Evolutionary conservation across 2,113 vertebrate species (phyloP).

Genomic region (Pipa parva): DNA sequence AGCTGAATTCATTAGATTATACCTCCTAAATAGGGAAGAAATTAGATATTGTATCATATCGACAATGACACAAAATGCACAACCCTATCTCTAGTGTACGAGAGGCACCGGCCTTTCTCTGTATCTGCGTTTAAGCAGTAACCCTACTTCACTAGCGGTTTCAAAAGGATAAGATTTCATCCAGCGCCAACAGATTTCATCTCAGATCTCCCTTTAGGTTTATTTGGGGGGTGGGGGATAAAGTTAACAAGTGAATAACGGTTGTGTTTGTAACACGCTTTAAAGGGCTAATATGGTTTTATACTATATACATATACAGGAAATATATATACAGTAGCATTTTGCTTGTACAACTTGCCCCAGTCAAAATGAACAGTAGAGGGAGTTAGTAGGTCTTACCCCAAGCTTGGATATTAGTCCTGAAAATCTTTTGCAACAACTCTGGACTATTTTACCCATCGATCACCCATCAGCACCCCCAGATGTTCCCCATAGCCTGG

Average conservation of each 20-base stretch:
- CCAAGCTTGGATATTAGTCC: not conserved
- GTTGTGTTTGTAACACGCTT: slow-evolving; percentile 9
- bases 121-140: not conserved
- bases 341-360: not conserved
- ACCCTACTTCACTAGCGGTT: not conserved
- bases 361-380: not conserved
- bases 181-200: not conserved
- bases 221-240: not conserved
- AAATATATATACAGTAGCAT: not conserved
- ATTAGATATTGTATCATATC: not conserved
- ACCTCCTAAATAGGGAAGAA: too few species aligned
- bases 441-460: not conserved
- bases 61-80: not conserved
- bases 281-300: slow-evolving; percentile 14
- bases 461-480: not conserved
- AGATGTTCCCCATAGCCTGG: not conserved
- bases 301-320: too few species aligned
- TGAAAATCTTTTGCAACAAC: not conserved
- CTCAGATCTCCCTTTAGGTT: too few species aligned
- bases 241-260: not conserved
- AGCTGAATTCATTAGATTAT: too few species aligned
- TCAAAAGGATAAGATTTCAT: too few species aligned
- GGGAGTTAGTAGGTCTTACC: too few species aligned
- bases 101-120: not conserved
- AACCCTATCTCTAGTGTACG: not conserved